A percentile compares a stretch with the other conserved stretches of the same genome.
phyloP scores from a whole-genome alignment of 2,113 vertebrate genomes.

The Callaeas wilsoni region DNA sequence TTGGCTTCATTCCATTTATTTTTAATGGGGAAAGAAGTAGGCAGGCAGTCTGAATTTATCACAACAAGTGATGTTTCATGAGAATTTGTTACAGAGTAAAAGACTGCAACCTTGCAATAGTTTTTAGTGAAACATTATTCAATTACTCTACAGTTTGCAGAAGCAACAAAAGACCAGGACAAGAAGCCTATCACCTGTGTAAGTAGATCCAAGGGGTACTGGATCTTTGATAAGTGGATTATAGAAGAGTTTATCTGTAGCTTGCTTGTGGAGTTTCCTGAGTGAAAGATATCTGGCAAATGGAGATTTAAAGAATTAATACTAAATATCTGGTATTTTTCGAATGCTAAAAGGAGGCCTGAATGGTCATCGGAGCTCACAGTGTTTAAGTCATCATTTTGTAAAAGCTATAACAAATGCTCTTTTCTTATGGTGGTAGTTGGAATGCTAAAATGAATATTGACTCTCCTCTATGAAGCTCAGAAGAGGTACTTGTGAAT shows the following conservation, averaged over 20 bases:
- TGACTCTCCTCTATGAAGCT: neutral
- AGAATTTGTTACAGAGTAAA: neutral
- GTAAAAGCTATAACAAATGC: neutral
- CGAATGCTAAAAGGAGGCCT: accelerated
- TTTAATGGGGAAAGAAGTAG: neutral
- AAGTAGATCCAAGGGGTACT: neutral
- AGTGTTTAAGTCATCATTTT: neutral
- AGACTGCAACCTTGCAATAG: neutral
- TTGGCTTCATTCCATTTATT: neutral
- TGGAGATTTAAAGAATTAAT: neutral
- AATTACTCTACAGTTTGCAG: neutral
- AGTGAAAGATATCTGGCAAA: neutral
- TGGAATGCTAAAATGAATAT: neutral
- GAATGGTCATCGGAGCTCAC: neutral
- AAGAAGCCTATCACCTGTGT: neutral
- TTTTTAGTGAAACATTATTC: neutral
- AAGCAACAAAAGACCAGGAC: neutral
- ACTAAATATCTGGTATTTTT: neutral
- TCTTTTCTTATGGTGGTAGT: neutral
- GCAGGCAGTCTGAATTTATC: neutral
- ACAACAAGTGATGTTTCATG: neutral
- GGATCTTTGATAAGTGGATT: neutral
- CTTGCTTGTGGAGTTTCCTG: neutral
- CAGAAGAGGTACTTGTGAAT: neutral
- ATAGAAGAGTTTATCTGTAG: neutral